A percentile compares a stretch with the other conserved stretches of the same genome.
Evolutionary conservation across 1,140 invertebrate genomes (phyloP).

Genomic region (Tetragnatha versicolor): DNA sequence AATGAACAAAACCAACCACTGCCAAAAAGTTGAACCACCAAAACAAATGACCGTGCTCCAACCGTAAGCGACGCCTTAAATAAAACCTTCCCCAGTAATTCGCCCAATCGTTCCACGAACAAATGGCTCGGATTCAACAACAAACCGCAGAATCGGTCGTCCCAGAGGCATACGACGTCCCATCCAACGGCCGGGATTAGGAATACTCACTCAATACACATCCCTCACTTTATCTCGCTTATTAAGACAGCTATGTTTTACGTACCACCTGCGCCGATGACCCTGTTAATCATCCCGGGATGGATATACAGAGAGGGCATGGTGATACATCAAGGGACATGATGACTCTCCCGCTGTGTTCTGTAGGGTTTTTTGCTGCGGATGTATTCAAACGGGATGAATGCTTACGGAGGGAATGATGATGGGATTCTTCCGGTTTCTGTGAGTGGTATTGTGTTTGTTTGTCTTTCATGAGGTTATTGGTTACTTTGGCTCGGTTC

Average conservation of each 20-base stretch:
- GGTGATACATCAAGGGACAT: no score
- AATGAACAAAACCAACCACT: no score
- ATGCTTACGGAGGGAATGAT: neutral
- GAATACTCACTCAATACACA: constrained; percentile 21
- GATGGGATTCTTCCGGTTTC: no score
- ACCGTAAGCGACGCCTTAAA: neutral
- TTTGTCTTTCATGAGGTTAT: no score
- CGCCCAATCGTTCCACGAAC: constrained; percentile 5
- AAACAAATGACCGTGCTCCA: no score
- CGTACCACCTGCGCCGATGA: constrained; percentile 15
- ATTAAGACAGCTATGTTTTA: constrained; percentile 33
- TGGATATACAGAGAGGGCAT: neutral
- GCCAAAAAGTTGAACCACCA: no score
- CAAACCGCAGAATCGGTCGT: constrained; percentile 18
- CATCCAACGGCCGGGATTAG: constrained; percentile 31
- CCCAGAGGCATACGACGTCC: constrained; percentile 18
- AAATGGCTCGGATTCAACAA: constrained; percentile 25
- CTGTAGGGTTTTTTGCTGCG: no score
- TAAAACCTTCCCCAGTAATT: constrained; percentile 17
- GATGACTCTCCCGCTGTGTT: no score
- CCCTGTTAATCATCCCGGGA: constrained; percentile 28
- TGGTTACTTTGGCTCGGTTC: no score
- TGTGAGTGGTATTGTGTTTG: no score
- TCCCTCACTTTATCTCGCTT: constrained; percentile 10
- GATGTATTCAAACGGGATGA: neutral